A percentile compares a stretch with the other conserved stretches of the same genome.
phyloP scores from a whole-genome alignment of 2,797 vertebrate genomes.

The Trachurus trachurus region DNA sequence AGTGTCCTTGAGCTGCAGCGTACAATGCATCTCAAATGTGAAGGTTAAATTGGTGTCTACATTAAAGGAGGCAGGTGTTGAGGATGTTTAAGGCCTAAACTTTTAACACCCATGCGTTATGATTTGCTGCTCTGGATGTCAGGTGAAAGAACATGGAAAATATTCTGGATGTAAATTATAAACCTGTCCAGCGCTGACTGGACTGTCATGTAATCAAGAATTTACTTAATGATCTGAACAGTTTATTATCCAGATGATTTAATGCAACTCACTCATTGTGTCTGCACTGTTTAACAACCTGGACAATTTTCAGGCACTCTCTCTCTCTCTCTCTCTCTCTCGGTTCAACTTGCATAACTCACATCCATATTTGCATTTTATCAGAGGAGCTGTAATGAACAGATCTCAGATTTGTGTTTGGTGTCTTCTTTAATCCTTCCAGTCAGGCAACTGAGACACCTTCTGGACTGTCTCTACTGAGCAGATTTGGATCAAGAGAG shows the following conservation, averaged over 20 bases:
- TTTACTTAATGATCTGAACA: slow-evolving; percentile 8
- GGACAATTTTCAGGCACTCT: slow-evolving; percentile 15
- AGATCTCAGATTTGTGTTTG: slow-evolving; percentile 73
- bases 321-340: slow-evolving; percentile 3
- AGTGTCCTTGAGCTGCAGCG: neutral
- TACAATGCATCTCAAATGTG: neutral
- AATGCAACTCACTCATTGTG: slow-evolving; percentile 29
- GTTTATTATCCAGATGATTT: slow-evolving; percentile 13
- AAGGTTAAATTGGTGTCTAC: neutral
- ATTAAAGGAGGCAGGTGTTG: neutral
- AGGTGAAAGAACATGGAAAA: neutral
- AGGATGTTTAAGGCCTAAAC: neutral
- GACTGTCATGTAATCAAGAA: slow-evolving; percentile 11
- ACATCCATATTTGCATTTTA: slow-evolving; percentile 70
- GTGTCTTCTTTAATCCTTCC: slow-evolving; percentile 70
- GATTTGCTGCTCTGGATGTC: neutral
- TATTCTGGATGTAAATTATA: neutral
- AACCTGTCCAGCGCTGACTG: neutral
- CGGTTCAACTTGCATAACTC: slow-evolving; percentile 59
- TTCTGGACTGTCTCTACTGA: slow-evolving; percentile 64
- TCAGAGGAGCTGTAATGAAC: slow-evolving; percentile 66
- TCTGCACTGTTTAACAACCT: slow-evolving; percentile 27
- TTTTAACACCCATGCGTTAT: neutral
- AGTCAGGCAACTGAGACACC: slow-evolving; percentile 67
- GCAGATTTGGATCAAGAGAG: slow-evolving; percentile 70